These are phyloP conservation scores for Mesorhabditis sp. DNA, from an alignment of 2,888 invertebrate genomes.

Conservation along the genomic window DNA sequence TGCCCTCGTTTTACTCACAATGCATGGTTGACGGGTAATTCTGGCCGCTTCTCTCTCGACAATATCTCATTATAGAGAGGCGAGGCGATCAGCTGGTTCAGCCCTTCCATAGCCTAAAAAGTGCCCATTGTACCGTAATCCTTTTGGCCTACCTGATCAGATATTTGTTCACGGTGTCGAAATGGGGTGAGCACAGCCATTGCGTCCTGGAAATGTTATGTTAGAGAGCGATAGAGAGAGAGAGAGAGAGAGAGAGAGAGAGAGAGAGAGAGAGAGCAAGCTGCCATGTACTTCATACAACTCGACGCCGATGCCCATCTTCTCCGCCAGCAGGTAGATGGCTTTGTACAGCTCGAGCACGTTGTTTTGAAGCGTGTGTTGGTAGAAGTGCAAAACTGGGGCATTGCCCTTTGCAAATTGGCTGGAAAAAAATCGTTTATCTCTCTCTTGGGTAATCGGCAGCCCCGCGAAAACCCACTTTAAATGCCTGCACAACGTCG, in stretches of 20 bases:
- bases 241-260: neutral
- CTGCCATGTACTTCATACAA: constrained; percentile 11
- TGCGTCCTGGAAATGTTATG: constrained; percentile 16
- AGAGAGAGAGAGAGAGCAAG: constrained; percentile 1
- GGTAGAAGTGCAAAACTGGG: constrained; percentile 1
- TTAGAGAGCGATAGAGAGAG: neutral
- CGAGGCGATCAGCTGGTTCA: neutral
- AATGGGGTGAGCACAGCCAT: neutral
- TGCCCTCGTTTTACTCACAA: neutral
- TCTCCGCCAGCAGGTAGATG: constrained; percentile 13
- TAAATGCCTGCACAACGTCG: constrained; percentile 3
- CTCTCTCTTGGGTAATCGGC: no score
- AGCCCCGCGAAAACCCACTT: neutral
- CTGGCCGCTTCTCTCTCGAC: neutral
- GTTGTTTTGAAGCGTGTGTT: constrained; percentile 6
- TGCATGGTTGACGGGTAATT: neutral
- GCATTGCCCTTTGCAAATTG: neutral
- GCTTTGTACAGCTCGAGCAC: constrained; percentile 7
- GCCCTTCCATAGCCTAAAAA: neutral
- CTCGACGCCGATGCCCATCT: constrained; percentile 13
- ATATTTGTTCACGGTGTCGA: constrained; percentile 12
- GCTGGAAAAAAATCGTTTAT: no score
- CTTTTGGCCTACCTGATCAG: constrained; percentile 30
- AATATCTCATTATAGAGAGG: neutral
- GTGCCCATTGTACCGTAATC: no score